Evolutionary conservation across 2,888 invertebrate genomes (phyloP).

Genomic region (Diploptera punctata): DNA sequence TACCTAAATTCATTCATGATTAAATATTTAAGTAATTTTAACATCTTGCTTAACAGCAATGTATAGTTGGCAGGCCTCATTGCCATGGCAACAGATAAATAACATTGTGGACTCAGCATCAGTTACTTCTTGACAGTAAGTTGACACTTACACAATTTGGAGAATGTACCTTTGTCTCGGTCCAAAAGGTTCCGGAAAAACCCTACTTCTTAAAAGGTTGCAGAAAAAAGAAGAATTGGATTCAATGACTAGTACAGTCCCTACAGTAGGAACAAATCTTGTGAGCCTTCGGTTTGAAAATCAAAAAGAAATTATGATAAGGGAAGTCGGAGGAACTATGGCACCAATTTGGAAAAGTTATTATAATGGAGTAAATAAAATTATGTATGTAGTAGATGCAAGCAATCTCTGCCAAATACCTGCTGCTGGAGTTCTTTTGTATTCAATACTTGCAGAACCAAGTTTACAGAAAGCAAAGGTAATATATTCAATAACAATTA

Average conservation of each 20-base stretch:
- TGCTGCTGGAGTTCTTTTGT: conserved; percentile 80
- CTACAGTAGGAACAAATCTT: conserved; percentile 81
- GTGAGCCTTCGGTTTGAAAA: conserved; percentile 65
- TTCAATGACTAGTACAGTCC: conserved; percentile 77
- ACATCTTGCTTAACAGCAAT: no score
- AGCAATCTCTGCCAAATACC: conserved; percentile 88
- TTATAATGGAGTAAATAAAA: conserved; percentile 62
- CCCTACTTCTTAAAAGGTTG: conserved; percentile 75
- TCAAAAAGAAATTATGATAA: conserved; percentile 62
- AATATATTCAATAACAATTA: conserved; percentile 39
- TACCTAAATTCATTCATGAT: no score
- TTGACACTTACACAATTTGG: no score
- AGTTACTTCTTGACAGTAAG: no score
- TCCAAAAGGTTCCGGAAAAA: conserved; percentile 82
- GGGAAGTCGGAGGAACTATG: conserved; percentile 84
- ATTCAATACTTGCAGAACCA: conserved; percentile 78
- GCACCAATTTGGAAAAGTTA: conserved; percentile 83
- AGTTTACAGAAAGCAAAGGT: conserved; percentile 70
- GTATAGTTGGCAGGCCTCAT: no score
- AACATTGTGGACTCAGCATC: no score
- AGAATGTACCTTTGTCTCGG: conserved; percentile 75
- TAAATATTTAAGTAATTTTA: no score
- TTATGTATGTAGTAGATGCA: conserved; percentile 83
- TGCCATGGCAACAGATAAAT: no score
- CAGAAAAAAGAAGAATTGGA: conserved; percentile 74